Evolutionary conservation across 2,113 vertebrate genomes (phyloP).

Genomic region (Phaethon lepturus): DNA sequence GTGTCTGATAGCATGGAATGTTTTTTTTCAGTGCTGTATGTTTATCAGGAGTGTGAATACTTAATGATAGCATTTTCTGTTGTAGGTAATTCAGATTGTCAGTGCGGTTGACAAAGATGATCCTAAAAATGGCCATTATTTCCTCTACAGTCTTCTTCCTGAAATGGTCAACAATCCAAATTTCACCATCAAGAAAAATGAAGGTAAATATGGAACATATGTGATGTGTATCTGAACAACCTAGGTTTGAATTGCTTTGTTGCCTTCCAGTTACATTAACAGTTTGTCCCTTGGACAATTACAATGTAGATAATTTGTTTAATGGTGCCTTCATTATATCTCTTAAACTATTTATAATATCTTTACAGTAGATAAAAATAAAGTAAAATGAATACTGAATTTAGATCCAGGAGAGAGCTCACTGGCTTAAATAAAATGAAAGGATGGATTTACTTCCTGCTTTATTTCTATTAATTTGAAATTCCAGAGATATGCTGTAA

Average conservation of each 20-base stretch:
- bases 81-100: slow-evolving; percentile 95
- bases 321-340: neutral
- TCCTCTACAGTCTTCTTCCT: slow-evolving; percentile 92
- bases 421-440: neutral
- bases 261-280: neutral
- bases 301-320: neutral
- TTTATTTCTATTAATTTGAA: slow-evolving; percentile 17
- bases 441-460: neutral
- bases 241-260: neutral
- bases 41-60: neutral
- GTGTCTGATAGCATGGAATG: neutral
- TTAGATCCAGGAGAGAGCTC: neutral
- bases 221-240: neutral
- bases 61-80: slow-evolving; percentile 51
- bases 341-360: slow-evolving; percentile 8
- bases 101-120: slow-evolving; percentile 95
- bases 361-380: slow-evolving; percentile 27
- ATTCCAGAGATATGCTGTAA: neutral
- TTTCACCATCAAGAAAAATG: slow-evolving; percentile 97
- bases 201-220: slow-evolving; percentile 78
- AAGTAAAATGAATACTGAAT: slow-evolving; percentile 2
- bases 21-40: neutral
- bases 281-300: neutral
- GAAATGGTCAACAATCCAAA: slow-evolving; percentile 97
- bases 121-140: slow-evolving; percentile 93